Base-by-base conservation (phyloP, 2,888 invertebrate species). In the Muschampia plurimacula region DNA sequence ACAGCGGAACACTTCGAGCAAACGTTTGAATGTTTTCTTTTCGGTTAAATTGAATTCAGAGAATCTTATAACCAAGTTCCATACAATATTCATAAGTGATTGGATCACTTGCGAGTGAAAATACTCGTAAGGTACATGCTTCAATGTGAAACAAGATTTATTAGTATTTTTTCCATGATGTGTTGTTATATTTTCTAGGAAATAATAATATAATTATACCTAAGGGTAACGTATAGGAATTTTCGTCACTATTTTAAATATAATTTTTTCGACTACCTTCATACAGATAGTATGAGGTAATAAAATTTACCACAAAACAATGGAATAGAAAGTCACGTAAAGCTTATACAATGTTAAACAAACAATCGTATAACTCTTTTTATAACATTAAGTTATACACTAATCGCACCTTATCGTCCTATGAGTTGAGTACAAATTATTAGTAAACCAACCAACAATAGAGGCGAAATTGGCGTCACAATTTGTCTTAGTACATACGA, bases 401-500 rank as follows among this genome's bases (percentile, higher is more conserved):
- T 2, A 59, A 32, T 59, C 1, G 57, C 9, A 15, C 57, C 57
- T 59, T 59, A 59, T 32, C 32, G 13, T 7, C 15, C 32, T 28
- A 32, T 6, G 3, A 59, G 12, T 57, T 52, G 12, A 59, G 12
- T 13, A 57, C 28, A 52, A 52, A 15, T 15, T 22, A 8, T 15
- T 7, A 52, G 2, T 7, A 52, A 52, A 15, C 52, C 52, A 22
- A 41, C n/a, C 7, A 60, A n/a, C 44, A 46, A 46, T 46, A 68
- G 15, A 36, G 49, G 69, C 62, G 49, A 69, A 12, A 39, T 62
- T 62, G 15, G 72, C 63, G 63, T 63, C 12, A 62, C 62, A 10
- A 39, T 15, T 41, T 32, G 9, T 36, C 62, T 62, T 13, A 55
- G 9, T 52, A 52, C 28, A 28, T 28, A 57, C 12, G 49, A 49